Percentiles rank a stretch among this genome's conserved stretches.
These are phyloP conservation scores for Capra hircus DNA, from an alignment of 2,113 vertebrate genomes.

Conservation along the genomic window DNA sequence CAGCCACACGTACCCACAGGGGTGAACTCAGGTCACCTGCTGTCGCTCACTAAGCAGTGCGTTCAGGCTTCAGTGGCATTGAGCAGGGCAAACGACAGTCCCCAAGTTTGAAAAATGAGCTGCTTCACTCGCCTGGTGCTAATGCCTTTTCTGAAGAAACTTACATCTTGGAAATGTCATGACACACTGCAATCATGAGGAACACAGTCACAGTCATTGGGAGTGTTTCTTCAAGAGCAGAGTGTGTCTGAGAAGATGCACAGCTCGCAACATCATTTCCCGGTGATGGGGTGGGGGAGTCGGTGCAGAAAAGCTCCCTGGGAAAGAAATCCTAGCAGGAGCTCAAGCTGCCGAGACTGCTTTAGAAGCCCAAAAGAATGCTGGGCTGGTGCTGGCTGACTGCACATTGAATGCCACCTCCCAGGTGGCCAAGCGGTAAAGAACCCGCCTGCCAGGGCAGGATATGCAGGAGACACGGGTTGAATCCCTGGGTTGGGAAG, in stretches of 20 bases:
- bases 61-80: slow-evolving; percentile 38
- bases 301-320: neutral
- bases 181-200: slow-evolving; percentile 75
- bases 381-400: neutral
- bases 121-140: slow-evolving; percentile 54
- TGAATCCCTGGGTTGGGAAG: neutral
- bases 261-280: slow-evolving; percentile 42
- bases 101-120: slow-evolving; percentile 74
- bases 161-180: slow-evolving; percentile 78
- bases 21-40: neutral
- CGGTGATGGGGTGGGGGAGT: neutral
- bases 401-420: neutral
- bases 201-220: slow-evolving; percentile 66
- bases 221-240: slow-evolving; percentile 67
- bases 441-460: neutral
- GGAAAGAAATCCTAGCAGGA: slow-evolving; percentile 43
- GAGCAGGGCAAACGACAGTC: slow-evolving; percentile 48
- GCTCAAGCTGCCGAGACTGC: neutral
- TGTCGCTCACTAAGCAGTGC: slow-evolving; percentile 21
- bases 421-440: neutral
- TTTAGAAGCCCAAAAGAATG: neutral
- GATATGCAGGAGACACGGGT: neutral
- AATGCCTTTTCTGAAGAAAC: slow-evolving; percentile 74
- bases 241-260: slow-evolving; percentile 47
- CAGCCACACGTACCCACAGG: neutral